Percentiles rank a stretch among this genome's conserved stretches.
phyloP scores from a whole-genome alignment of 2,797 vertebrate species.

The Pantherophis vulpinus region DNA sequence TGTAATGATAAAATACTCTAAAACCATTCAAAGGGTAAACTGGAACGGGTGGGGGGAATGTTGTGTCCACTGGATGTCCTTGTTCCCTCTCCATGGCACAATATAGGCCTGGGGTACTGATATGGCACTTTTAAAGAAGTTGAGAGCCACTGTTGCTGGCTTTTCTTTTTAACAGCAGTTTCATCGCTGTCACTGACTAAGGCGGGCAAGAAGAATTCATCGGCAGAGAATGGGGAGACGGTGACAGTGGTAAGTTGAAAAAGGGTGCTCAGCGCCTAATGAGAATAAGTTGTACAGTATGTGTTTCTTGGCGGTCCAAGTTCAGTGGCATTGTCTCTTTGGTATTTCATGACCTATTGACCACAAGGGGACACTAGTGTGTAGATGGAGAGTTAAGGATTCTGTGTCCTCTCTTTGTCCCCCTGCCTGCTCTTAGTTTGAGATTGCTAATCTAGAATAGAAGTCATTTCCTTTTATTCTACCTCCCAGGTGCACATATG shows the following conservation, averaged over 20 bases:
- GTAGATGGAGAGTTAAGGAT: background rate
- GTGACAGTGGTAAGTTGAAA: conserved; percentile 59
- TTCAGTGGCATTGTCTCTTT: background rate
- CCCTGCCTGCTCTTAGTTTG: background rate
- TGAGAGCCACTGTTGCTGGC: rapidly evolving
- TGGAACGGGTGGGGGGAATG: no score
- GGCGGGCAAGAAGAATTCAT: conserved; percentile 51
- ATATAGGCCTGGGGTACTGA: rapidly evolving
- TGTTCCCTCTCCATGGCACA: background rate
- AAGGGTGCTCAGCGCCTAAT: background rate
- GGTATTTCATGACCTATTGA: background rate
- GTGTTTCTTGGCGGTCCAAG: background rate
- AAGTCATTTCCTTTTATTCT: background rate
- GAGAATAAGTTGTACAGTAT: background rate
- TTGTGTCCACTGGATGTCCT: background rate
- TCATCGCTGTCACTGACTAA: conserved; percentile 59
- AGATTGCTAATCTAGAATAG: background rate
- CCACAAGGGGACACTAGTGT: background rate
- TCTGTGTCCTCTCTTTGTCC: background rate
- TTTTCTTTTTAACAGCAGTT: conserved; percentile 67
- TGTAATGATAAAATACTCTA: background rate
- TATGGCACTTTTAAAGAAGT: rapidly evolving
- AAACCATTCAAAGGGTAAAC: background rate
- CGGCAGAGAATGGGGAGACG: conserved; percentile 57
- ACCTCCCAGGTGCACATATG: background rate